Evolutionary conservation across 1,140 invertebrate species (phyloP).

Genomic region (Drosophila busckii): DNA sequence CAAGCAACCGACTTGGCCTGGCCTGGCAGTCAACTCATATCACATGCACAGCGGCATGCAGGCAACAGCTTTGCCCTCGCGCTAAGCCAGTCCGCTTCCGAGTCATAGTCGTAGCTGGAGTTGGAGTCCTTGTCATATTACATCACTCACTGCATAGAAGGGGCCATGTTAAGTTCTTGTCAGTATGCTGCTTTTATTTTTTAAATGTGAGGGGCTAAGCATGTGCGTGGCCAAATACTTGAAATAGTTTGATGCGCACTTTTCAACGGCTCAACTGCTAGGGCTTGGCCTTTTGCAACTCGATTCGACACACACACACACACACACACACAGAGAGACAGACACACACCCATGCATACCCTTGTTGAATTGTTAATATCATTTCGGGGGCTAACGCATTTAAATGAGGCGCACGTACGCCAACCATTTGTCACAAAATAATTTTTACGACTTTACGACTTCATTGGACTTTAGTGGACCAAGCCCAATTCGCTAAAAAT

Average conservation of each 20-base stretch:
- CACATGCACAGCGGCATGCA: constrained; percentile 65
- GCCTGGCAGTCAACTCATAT: constrained; percentile 42
- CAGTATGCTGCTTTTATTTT: constrained; percentile 47
- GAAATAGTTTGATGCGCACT: constrained; percentile 75
- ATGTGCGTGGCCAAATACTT: constrained; percentile 76
- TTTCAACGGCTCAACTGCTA: constrained; percentile 60
- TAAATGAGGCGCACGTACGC: constrained; percentile 78
- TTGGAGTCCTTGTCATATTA: constrained; percentile 73
- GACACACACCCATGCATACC: constrained; percentile 7
- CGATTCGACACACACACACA: neutral
- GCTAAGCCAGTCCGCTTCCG: constrained; percentile 51
- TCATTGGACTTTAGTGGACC: constrained; percentile 65
- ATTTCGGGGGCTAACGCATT: constrained; percentile 67
- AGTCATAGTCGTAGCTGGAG: constrained; percentile 17
- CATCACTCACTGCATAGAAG: constrained; percentile 55
- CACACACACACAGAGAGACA: constrained; percentile 1
- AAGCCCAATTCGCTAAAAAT: constrained; percentile 13
- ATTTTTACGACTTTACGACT: constrained; percentile 79
- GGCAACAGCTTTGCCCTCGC: constrained; percentile 68
- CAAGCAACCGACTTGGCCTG: neutral
- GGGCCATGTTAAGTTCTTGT: constrained; percentile 72
- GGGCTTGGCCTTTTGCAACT: constrained; percentile 55
- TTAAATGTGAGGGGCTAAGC: neutral
- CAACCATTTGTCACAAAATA: constrained; percentile 79
- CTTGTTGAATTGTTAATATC: constrained; percentile 73